Evolutionary conservation across 2,888 invertebrate species (phyloP), one percentile per base, ranked within the genome.

Genomic region (Megalurothrips usitatus): DNA sequence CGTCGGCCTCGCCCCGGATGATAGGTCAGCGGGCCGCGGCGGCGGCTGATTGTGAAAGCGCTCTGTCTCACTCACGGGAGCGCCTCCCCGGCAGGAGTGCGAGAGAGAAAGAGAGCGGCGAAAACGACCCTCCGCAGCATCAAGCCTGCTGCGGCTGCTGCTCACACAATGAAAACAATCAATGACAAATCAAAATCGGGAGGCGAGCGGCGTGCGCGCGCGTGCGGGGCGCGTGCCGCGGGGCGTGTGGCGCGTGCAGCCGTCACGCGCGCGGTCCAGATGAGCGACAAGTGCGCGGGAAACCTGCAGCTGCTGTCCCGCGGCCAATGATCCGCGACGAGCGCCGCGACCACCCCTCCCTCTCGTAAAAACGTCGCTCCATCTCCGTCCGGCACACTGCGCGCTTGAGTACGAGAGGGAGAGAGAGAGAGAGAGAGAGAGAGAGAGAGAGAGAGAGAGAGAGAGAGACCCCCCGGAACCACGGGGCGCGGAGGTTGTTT

Each of bases 141-240:
- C 12, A 52, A 52, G 17, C 52, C 52, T 17, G 9, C n/a, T n/a
- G 14, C 9, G 49, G 14, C 49, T 49, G 49, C 49, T 19, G 52
- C 52, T n/a, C 23, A 26, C 68, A 75, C 68, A 75, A 75, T 75
- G 68, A 75, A 75, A 75, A 75, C 68, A 75, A 75, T 75, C 68
- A 75, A 75, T 75, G 68, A 75, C 68, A 75, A 75, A 75, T 75
- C 68, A 75, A 26, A 26, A 75, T 75, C 68, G 68, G 68, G 68
- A 6, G 68, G 11, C 23, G 19, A 23, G 68, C 52, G 52, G 52
- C 14, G 52, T 17, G 52, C 23, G 68, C n/a, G 68, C 68, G 68
- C 23, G 52, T 6, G 52, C 52, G 17, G 19, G 58, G 34, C 34
- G 34, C 34, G 34, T 43, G 34, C 34, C 34, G n/a, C n/a, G 34